Base-by-base conservation (phyloP, 2,888 invertebrate species). In the Parelbella ahira region DNA sequence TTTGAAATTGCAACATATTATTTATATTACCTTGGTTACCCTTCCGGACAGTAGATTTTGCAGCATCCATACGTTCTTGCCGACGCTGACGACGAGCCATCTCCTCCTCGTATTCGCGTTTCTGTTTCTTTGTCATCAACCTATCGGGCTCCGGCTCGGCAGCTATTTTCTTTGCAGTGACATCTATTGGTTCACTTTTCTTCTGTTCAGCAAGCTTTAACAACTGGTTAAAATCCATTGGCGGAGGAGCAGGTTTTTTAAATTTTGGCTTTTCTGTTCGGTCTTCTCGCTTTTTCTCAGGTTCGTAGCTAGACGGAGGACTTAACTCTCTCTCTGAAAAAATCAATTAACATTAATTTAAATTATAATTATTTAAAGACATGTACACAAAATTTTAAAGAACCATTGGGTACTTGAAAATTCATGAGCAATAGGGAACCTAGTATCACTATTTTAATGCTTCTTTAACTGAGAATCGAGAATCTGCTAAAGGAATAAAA, bases 171-270 rank as follows among this genome's bases (percentile, higher is more conserved):
- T 79, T 79, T 3, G 67, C 55, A 3, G 48, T 67, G 3, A 66
- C 60, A 13, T 91, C 88, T 1, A 95, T 68, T 0, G 96, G 96
- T 64, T 95, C 94, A 67, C 91, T 89, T 51, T 95, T 95, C 64
- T 96, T 96, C 62, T 94, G 91, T 54, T 93, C 94, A 0, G 96
- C 96, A 3, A 96, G 78, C 74, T 95, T 94, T 1, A 97, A 70
- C 10, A 97, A 69, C 43, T 94, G 91, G 56, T 90, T 88, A 64
- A 95, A 97, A 70, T 94, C 93, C 70, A 96, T 89, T 0, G 93
- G 92, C 0, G 95, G 94, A 1, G 94, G 94, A 2, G 88, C 80
- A 0, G 88, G 88, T 50, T 87, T 90, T 2, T 90, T 90, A 9
- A 81, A 68, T 67, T 93, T 94, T 0, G 88, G 78, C 57, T 90